phyloP scores from a whole-genome alignment of 2,113 vertebrate genomes.

The Brachypteracias leptosomus region DNA sequence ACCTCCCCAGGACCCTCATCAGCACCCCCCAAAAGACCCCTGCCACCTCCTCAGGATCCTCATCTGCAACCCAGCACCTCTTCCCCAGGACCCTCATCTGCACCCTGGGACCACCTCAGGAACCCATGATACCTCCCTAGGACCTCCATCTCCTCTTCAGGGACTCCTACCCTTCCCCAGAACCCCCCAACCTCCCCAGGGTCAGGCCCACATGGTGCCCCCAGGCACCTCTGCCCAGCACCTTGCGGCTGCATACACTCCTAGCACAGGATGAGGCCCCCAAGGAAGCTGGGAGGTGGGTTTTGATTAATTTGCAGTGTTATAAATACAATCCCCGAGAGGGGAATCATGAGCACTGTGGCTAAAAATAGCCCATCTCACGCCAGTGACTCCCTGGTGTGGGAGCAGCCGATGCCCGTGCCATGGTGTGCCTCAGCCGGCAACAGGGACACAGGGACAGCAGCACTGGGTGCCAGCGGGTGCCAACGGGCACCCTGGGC shows the following conservation, averaged over 20 bases:
- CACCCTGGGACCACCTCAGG: neutral
- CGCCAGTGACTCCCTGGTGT: neutral
- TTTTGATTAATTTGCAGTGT: slow-evolving; percentile 4
- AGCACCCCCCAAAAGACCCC: neutral
- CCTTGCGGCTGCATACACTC: fast-evolving
- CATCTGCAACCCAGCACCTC: neutral
- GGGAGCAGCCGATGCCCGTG: neutral
- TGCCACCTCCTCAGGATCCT: neutral
- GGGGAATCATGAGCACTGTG: slow-evolving; percentile 13
- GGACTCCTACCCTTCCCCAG: neutral
- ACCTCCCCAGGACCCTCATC: neutral
- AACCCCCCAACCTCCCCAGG: neutral
- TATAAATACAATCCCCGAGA: slow-evolving; percentile 44
- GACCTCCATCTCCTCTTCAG: too few species aligned
- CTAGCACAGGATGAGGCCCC: neutral
- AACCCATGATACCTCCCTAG: neutral
- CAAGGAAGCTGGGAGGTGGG: neutral
- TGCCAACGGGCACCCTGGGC: neutral
- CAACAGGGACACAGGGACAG: neutral
- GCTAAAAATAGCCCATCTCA: slow-evolving; percentile 50
- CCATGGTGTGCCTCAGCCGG: neutral
- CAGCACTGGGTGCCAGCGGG: fast-evolving
- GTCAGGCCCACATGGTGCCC: fast-evolving
- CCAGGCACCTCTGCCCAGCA: neutral
- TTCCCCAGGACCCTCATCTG: neutral